These are phyloP conservation scores for Xanthorhoe spadicearia DNA, from an alignment of 2,888 invertebrate species.

Conservation along the genomic window DNA sequence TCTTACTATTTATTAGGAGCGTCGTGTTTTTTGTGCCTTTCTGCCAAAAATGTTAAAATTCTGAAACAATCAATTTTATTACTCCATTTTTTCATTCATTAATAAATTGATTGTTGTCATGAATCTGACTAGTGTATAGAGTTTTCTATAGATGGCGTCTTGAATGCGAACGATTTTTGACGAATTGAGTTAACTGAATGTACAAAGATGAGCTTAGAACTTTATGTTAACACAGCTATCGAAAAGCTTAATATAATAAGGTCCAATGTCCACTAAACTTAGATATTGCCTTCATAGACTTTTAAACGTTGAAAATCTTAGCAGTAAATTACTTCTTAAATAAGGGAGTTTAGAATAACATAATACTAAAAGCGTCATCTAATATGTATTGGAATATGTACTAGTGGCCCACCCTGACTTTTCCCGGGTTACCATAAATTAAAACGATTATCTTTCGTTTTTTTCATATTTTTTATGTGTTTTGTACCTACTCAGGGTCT, in stretches of 20 bases:
- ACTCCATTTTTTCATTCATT: not conserved
- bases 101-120: conserved; percentile 14
- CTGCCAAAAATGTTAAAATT: conserved; percentile 44
- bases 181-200: conserved; percentile 20
- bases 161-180: conserved; percentile 13
- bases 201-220: conserved; percentile 35
- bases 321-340: too few relatives aligned
- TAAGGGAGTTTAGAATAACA: too few relatives aligned
- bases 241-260: conserved; percentile 7
- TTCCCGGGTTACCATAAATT: too few relatives aligned
- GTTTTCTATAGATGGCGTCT: conserved; percentile 16
- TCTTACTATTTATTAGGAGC: conserved; percentile 27
- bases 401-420: too few relatives aligned
- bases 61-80: conserved; percentile 1
- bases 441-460: too few relatives aligned
- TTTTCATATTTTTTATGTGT: too few relatives aligned
- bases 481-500: too few relatives aligned
- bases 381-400: too few relatives aligned
- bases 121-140: conserved; percentile 16
- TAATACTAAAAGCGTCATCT: too few relatives aligned
- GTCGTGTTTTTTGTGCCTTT: conserved; percentile 47
- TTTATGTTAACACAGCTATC: conserved; percentile 7
- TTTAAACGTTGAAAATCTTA: not conserved
- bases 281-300: not conserved
- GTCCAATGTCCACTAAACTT: not conserved